Base-by-base conservation (phyloP, 2,113 vertebrate genomes). In the Columba livia region DNA sequence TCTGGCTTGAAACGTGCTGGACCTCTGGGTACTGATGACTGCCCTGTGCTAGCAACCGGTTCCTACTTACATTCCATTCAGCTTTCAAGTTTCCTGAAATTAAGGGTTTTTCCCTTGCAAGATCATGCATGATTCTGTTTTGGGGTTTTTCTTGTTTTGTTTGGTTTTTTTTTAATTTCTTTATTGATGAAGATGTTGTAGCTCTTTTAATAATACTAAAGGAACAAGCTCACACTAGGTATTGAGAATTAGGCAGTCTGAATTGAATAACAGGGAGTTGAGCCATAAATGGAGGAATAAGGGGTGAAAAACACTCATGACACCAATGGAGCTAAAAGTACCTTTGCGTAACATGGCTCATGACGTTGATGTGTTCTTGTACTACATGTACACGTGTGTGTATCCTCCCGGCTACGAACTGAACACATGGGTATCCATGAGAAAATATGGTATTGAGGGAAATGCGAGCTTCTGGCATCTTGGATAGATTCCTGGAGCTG, bases 201-300 rank as follows among this genome's bases (percentile, higher is more conserved):
- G 7, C 18, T 58, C 3, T 67, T 79, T 64, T 51, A 51, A 15
- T 62, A 40, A 25, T 26, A 23, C 64, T n/a, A 72, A 67, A 82
- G 25, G 31, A 74, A 28, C 4, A 60, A 38, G 23, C 38, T 79
- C 51, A 32, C 15, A 18, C 6, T 42, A 65, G n/a, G 26, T 34
- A 21, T 31, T 53, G 42, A 10, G 38, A 60, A 29, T 74, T 72
- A 54, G 42, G 10, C 23, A 64, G 28, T 5, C 18, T 87, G 47
- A 81, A n/a, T 2, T 79, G 28, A 51, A 20, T 28, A 66, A 61
- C 15, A 28, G 25, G 26, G 17, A 57, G 5, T 56, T 0, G 0
- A 64, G 23, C 3, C 34, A 15, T 57, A 53, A 80, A 11, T 4
- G 16, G 9, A 64, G 3, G 16, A 85, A 36, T 20, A 36, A 73